Percentiles rank a stretch among this genome's conserved stretches.
These are phyloP conservation scores for Erythrolamprus reginae DNA, from an alignment of 2,113 vertebrate genomes.

Conservation along the genomic window DNA sequence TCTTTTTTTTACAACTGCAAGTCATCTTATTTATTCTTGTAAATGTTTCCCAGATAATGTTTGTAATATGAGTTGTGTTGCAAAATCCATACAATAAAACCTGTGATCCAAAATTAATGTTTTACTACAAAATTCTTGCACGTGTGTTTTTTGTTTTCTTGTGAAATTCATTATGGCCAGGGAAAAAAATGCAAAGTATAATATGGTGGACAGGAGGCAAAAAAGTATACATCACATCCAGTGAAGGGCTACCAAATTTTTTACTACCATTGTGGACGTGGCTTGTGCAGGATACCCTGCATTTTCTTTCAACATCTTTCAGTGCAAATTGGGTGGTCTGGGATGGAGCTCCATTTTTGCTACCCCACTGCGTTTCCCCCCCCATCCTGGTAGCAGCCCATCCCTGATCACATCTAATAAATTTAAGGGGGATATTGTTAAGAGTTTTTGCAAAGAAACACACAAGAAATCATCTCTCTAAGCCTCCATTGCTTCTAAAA, in stretches of 20 bases:
- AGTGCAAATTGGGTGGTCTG: no score
- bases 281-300: no score
- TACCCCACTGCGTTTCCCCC: no score
- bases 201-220: not conserved
- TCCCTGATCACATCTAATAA: not conserved
- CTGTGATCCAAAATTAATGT: conserved; percentile 77
- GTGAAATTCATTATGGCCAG: not conserved
- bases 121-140: conserved; percentile 71
- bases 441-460: not conserved
- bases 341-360: no score
- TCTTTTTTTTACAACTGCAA: conserved; percentile 80
- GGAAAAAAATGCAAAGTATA: not conserved
- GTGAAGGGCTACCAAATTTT: no score
- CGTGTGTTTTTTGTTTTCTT: conserved; percentile 59
- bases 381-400: no score
- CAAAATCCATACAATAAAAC: conserved; percentile 81
- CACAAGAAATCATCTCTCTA: not conserved
- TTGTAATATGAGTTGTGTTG: conserved; percentile 81
- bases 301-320: no score
- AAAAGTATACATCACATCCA: not conserved
- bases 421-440: not conserved
- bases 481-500: not conserved
- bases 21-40: conserved; percentile 85
- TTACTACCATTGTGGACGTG: no score
- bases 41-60: conserved; percentile 79